These are phyloP conservation scores for mouse (Mus musculus) DNA, from an alignment of 2,113 vertebrate genomes.

Conservation along the genomic window DNA sequence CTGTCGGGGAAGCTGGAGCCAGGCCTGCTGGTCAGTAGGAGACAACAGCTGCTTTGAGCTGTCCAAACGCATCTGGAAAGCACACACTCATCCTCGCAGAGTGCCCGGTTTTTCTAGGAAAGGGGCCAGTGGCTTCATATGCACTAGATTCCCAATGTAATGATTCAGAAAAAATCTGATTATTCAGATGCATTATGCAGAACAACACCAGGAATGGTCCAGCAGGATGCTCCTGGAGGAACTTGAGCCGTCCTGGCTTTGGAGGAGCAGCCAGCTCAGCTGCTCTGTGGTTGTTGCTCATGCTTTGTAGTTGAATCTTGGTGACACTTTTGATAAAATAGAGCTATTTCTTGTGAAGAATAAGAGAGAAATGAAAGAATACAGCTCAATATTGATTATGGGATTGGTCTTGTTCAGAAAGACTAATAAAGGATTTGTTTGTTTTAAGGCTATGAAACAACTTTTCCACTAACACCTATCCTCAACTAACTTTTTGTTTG, in stretches of 20 bases:
- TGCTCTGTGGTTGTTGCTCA: background rate
- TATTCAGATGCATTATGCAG: background rate
- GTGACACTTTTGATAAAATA: background rate
- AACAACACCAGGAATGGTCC: background rate
- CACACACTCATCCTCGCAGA: background rate
- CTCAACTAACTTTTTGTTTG: background rate
- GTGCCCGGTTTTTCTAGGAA: slow-evolving; percentile 46
- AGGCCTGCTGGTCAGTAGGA: background rate
- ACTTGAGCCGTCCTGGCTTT: background rate
- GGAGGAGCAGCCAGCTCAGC: background rate
- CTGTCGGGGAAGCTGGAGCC: background rate
- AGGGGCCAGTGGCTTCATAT: slow-evolving; percentile 30
- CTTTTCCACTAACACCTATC: background rate
- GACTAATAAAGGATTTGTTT: background rate
- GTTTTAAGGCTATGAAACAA: background rate
- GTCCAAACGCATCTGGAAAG: slow-evolving; percentile 45
- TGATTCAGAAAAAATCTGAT: slow-evolving; percentile 37
- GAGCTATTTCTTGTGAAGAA: background rate
- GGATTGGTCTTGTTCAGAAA: background rate
- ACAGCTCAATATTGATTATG: background rate
- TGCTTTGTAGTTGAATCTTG: slow-evolving; percentile 11
- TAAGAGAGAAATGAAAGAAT: background rate
- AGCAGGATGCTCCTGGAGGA: background rate
- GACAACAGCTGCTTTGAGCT: slow-evolving; percentile 38
- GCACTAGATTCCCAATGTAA: background rate